Conservation (phyloP, 2,113 vertebrate species). For the Corvus moneduloides region DNA sequence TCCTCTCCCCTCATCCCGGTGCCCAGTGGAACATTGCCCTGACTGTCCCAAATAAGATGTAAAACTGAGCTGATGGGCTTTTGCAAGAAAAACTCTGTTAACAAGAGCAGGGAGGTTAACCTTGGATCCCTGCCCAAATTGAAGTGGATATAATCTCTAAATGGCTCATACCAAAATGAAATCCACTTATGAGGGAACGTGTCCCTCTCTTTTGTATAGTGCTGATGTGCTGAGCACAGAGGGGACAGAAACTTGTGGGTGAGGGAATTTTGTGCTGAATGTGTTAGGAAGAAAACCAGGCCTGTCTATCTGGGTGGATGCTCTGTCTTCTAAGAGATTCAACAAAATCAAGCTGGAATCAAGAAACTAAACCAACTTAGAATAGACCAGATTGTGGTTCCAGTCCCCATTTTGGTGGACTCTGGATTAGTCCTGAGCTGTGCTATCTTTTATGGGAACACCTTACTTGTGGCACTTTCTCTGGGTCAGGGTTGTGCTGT, state of each 20-base stretch:
- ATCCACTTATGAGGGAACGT: neutral
- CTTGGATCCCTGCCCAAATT: slow-evolving; percentile 53
- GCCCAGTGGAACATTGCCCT: neutral
- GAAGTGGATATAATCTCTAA: slow-evolving; percentile 57
- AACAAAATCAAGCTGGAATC: neutral
- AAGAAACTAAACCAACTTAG: neutral
- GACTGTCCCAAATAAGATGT: slow-evolving; percentile 17
- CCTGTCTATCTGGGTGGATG: neutral
- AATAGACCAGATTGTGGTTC: neutral
- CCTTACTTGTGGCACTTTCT: neutral
- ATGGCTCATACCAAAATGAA: slow-evolving; percentile 45
- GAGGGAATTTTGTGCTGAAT: neutral
- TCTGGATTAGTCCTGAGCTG: neutral
- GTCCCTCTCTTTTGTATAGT: neutral
- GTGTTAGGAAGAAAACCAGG: neutral
- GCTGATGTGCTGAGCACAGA: neutral
- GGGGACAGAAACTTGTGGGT: neutral
- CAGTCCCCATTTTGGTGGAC: neutral
- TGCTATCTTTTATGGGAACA: neutral
- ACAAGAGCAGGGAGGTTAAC: slow-evolving; percentile 26
- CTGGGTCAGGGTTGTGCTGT: neutral
- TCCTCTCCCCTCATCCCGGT: neutral
- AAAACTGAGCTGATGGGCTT: slow-evolving; percentile 8
- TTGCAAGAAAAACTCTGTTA: slow-evolving; percentile 19
- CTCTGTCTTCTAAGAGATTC: neutral